A percentile compares a stretch with the other conserved stretches of the same genome.
Conservation (phyloP, 1,140 invertebrate genomes). For the Lepidurus arcticus region DNA sequence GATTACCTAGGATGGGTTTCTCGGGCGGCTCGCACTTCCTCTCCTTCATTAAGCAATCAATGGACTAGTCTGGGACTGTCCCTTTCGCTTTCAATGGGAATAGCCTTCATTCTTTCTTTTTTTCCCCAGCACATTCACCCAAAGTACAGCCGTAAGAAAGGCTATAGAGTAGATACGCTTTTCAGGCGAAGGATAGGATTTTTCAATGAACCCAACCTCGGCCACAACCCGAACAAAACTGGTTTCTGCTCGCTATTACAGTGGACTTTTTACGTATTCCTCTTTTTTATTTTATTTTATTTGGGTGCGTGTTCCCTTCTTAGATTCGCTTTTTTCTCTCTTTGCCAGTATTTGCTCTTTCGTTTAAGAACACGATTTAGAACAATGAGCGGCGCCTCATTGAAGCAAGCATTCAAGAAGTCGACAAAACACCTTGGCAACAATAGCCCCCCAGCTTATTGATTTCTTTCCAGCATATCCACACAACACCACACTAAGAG, state of each 20-base stretch:
- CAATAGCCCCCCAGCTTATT: constrained; percentile 9
- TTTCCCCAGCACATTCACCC: constrained; percentile 24
- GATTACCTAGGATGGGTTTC: constrained; percentile 9
- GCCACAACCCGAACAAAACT: not conserved
- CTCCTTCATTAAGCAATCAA: constrained; percentile 15
- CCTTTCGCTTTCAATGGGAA: not conserved
- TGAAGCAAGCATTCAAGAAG: not conserved
- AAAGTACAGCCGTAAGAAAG: constrained; percentile 22
- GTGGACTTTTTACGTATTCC: not conserved
- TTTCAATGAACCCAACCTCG: constrained; percentile 14
- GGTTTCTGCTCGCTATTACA: not conserved
- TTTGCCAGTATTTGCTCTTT: too few relatives aligned
- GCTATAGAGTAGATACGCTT: not conserved
- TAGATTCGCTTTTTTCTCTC: too few relatives aligned
- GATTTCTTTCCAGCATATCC: not conserved
- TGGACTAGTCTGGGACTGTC: constrained; percentile 20
- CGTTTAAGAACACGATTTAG: not conserved
- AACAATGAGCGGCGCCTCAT: not conserved
- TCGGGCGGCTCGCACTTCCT: constrained; percentile 4
- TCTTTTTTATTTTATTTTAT: not conserved
- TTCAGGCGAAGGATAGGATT: not conserved
- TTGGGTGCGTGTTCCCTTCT: not conserved
- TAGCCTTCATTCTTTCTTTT: constrained; percentile 7
- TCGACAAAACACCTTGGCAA: not conserved
- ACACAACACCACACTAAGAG: not conserved